Base-by-base conservation (phyloP, 2,797 vertebrate species). In the Octomys mimax region DNA sequence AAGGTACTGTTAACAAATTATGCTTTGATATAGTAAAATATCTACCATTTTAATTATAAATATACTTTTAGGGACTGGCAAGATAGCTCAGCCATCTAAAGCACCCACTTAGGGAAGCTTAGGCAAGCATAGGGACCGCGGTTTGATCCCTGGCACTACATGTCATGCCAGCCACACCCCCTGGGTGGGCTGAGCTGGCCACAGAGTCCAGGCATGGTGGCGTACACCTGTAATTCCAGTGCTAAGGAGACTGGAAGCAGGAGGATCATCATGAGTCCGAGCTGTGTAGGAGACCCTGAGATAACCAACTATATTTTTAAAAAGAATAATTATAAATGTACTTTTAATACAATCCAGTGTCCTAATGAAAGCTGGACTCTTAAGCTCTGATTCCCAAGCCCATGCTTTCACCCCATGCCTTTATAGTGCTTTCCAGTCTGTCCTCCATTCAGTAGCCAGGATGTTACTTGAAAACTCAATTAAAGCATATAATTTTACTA, bases 1-100 rank as follows among this genome's bases (percentile, higher is more conserved):
- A 91, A 33, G 86, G 14, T 78, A 46, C 42, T 79, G 85, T 89
- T 62, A 77, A 42, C 54, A 92, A 87, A 66, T 79, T 79, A 83
- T 89, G 2, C 2, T 94, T 36, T 91, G 24, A 33, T 66, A 54
- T 14, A 77, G 6, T 39, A 79, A 88, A 82, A 77, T 70, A 24
- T 22, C 42, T 95, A 28, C 49, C 33, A 59, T 90, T 73, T 12
- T 94, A 90, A 21, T 19, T 26, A 39, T 9, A 62, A 24, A 39
- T 59, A 10, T 4, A 18, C 31, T 46, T 91, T 95, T 90, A 66
- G 54, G 16, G 54, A 57, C 54, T 4, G 16, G 54, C 54, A 57
- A 18, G 54, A 57, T 57, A 57, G 54, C 54, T 57, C 54, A 57
- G 54, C 54, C 54, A 57, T 57, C 16, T 57, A 57, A 57, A 19